A percentile compares a stretch with the other conserved stretches of the same genome.
These are phyloP conservation scores for Indicator maculatus DNA, from an alignment of 2,113 vertebrate genomes.

Conservation along the genomic window DNA sequence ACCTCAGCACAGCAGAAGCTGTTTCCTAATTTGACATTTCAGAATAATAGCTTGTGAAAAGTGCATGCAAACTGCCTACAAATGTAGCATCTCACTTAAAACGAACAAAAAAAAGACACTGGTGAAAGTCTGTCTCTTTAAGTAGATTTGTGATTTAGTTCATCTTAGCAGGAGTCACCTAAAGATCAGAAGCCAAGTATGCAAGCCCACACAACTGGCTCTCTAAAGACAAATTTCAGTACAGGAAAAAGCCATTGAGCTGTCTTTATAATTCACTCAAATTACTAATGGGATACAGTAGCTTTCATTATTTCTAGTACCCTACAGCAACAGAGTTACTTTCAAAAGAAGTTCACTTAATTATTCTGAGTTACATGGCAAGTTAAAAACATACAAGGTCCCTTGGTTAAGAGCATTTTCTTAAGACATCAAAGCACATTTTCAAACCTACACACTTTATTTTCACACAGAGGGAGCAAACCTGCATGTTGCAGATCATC, in stretches of 20 bases:
- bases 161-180: background rate
- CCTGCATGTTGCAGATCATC: background rate
- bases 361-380: slow-evolving; percentile 16
- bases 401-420: background rate
- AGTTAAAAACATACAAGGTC: slow-evolving; percentile 19
- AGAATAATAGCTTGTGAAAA: background rate
- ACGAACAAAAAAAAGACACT: background rate
- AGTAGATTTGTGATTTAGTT: background rate
- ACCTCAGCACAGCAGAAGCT: background rate
- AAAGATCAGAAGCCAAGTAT: slow-evolving; percentile 30
- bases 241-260: background rate
- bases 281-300: slow-evolving; percentile 25
- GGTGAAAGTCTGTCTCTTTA: background rate
- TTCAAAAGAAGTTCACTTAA: slow-evolving; percentile 56
- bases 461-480: background rate
- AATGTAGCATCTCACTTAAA: background rate
- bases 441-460: background rate
- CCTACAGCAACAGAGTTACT: slow-evolving; percentile 44
- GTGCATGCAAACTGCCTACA: background rate
- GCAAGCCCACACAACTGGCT: slow-evolving; percentile 51
- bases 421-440: slow-evolving; percentile 48
- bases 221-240: slow-evolving; percentile 31
- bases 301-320: slow-evolving; percentile 39
- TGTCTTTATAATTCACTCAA: slow-evolving; percentile 24
- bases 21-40: background rate